Percentiles rank a stretch among this genome's conserved stretches.
Evolutionary conservation across 1,140 invertebrate species (phyloP).

Genomic region (Aricia agestis): DNA sequence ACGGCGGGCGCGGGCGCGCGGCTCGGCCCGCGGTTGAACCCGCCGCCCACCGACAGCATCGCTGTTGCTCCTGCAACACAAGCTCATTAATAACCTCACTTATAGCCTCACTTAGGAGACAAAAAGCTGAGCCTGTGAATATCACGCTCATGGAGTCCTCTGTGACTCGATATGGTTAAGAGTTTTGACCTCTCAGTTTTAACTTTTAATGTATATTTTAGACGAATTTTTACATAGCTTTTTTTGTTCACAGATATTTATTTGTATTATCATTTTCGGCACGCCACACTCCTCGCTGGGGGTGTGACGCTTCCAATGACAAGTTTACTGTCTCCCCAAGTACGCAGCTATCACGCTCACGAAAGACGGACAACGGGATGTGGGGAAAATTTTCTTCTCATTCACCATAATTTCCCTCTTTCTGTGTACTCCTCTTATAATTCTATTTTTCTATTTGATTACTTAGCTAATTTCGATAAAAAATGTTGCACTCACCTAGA

Average conservation of each 20-base stretch:
- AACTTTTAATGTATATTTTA: no score
- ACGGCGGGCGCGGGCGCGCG: slow-evolving; percentile 44
- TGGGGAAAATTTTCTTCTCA: neutral
- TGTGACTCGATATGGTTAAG: no score
- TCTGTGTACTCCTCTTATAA: no score
- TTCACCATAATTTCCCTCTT: neutral
- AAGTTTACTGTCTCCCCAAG: slow-evolving; percentile 15
- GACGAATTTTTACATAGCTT: no score
- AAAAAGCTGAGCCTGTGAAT: no score
- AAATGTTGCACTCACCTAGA: slow-evolving; percentile 41
- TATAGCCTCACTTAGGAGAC: no score
- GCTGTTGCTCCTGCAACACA: slow-evolving; percentile 42
- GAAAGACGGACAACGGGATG: slow-evolving; percentile 17
- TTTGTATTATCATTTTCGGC: slow-evolving; percentile 21
- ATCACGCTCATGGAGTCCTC: no score
- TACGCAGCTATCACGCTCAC: slow-evolving; percentile 17
- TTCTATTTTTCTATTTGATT: no score
- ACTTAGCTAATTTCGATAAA: no score
- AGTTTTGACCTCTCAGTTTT: no score
- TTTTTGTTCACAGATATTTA: no score
- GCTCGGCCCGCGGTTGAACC: slow-evolving; percentile 41
- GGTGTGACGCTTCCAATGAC: slow-evolving; percentile 21
- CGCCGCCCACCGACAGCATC: slow-evolving; percentile 47
- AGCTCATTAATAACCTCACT: neutral
- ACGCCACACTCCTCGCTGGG: slow-evolving; percentile 10